phyloP scores from a whole-genome alignment of 1,140 invertebrate species.

The Yoshiicerus persimilis region DNA sequence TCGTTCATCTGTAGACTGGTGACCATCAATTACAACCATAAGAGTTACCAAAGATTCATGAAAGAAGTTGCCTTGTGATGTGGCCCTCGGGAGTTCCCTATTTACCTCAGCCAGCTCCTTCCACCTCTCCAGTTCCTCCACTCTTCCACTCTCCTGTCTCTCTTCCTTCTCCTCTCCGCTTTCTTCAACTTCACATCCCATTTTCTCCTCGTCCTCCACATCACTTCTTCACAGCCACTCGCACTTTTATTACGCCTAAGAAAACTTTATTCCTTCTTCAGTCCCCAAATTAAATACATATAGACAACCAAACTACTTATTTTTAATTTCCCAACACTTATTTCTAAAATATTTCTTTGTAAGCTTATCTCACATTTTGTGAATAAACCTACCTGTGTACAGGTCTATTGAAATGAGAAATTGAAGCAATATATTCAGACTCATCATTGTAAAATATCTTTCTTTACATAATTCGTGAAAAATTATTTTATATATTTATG shows the following conservation, averaged over 20 bases:
- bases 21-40: conserved; percentile 39
- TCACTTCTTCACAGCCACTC: not conserved
- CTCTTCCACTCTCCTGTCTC: not conserved
- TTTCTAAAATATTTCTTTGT: no score
- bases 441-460: no score
- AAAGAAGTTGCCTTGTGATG: conserved; percentile 33
- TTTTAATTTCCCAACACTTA: no score
- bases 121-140: not conserved
- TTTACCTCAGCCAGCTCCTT: conserved; percentile 11
- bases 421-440: no score
- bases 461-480: no score
- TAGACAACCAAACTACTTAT: no score
- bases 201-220: not conserved
- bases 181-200: not conserved
- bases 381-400: no score
- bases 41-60: conserved; percentile 43
- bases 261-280: not conserved
- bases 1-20: conserved; percentile 31
- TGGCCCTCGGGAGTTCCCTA: conserved; percentile 35
- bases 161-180: not conserved
- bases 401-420: no score
- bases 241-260: not conserved
- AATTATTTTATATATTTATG: no score
- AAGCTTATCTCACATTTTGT: no score
- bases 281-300: no score